Evolutionary conservation across 2,888 invertebrate genomes (phyloP), one percentile per base, ranked within the genome.

Genomic region (Octodonta nipae): DNA sequence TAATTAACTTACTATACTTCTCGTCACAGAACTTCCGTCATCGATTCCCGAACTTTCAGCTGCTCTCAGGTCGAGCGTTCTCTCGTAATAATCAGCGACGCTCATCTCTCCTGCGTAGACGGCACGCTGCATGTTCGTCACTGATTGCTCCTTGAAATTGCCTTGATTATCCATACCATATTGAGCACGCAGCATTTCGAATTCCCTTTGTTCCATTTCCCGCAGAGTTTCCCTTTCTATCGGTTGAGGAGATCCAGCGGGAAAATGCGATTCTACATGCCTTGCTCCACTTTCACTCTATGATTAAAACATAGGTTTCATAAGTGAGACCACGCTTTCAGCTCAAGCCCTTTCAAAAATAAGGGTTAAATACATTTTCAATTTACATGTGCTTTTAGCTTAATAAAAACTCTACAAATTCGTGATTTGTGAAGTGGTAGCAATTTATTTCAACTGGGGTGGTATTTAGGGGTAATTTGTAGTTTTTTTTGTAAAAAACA

Each of bases 161-260:
- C 81, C 83, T 49, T 84, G 82, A 55, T 83, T 82, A 53, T 85
- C 85, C 87, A 88, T 87, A 2, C 87, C 87, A 51, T 86, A 87
- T 55, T 85, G 83, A 2, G 84, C 85, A 54, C 79, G 64, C 20
- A 86, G 56, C 60, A 83, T 62, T 51, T 84, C 81, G 56, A 86
- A 86, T 56, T 86, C 85, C 27, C 78, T 71, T 51, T 84, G 79
- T 51, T 86, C 85, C 13, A 81, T 66, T 41, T 75, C 68, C 44
- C 73, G 70, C 45, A 79, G 71, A 0, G 80, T 81, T 52, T 82
- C 80, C 38, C 71, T 66, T 40, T 78, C 59, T 1, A 57, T 46
- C 10, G 57, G 51, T 2, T 60, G 59, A 0, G 64, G 65, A 5
- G 66, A 62, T 11, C 68, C 65, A 31, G 70, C 69, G 53, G 53